Evolutionary conservation across 2,113 vertebrate genomes (phyloP).

Genomic region (Illadopsis cleaveri): DNA sequence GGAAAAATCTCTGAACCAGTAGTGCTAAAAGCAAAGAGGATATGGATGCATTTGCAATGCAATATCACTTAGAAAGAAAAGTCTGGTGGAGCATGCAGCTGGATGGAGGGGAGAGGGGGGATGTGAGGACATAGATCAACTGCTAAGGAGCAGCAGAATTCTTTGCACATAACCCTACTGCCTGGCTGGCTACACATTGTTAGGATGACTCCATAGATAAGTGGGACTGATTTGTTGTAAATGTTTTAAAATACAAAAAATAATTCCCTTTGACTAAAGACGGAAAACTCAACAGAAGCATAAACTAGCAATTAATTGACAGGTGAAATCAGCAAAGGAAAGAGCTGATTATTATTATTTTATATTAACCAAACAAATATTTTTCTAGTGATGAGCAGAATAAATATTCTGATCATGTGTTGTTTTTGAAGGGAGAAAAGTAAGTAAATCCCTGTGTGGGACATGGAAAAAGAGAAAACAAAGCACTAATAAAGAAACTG

Average conservation of each 20-base stretch:
- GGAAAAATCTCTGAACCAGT: not conserved
- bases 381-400: not conserved
- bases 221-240: not conserved
- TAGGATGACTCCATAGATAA: not conserved
- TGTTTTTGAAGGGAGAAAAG: not conserved
- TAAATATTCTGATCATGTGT: not conserved
- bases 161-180: not conserved
- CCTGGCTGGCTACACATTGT: not conserved
- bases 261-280: not conserved
- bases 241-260: not conserved
- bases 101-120: not conserved
- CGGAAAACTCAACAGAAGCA: not conserved
- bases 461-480: not conserved
- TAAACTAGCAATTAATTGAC: not conserved
- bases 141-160: not conserved
- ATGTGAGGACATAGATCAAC: not conserved
- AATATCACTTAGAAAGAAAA: not conserved
- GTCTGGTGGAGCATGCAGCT: not conserved
- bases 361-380: not conserved
- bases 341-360: not conserved
- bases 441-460: not conserved
- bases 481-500: not conserved
- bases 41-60: not conserved
- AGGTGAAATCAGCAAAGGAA: not conserved
- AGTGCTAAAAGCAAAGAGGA: not conserved